Conservation (phyloP, 2,797 vertebrate genomes). For the Knipowitschia caucasica region DNA sequence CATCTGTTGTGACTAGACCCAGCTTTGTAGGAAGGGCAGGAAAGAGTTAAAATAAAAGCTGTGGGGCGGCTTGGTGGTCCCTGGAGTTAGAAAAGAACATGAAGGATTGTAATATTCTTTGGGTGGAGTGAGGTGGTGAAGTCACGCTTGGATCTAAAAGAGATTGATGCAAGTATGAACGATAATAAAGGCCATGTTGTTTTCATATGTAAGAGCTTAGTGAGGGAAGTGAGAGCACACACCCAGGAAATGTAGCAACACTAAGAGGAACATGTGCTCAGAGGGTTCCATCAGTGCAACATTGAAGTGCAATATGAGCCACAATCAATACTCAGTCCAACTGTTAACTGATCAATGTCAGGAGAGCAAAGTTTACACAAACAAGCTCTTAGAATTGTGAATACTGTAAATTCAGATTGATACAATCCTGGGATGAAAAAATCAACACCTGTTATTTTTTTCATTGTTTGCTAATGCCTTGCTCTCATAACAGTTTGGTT, state of each 20-base stretch:
- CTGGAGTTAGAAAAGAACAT: conserved; percentile 44
- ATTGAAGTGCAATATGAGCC: conserved; percentile 20
- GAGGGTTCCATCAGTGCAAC: conserved; percentile 30
- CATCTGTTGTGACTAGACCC: conserved; percentile 27
- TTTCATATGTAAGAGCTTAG: conserved; percentile 33
- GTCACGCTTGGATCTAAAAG: conserved; percentile 53
- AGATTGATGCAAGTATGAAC: conserved; percentile 50
- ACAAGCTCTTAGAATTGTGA: too few relatives aligned
- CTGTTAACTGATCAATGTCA: neutral
- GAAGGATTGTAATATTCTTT: conserved; percentile 40
- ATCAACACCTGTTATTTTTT: too few relatives aligned
- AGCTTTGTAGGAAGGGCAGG: conserved; percentile 48
- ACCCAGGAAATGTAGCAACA: conserved; percentile 46
- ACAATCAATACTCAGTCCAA: neutral
- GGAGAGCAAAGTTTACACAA: too few relatives aligned
- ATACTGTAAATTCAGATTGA: too few relatives aligned
- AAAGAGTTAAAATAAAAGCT: conserved; percentile 69
- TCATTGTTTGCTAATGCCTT: too few relatives aligned
- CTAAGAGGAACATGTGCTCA: conserved; percentile 19
- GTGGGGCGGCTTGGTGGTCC: conserved; percentile 49
- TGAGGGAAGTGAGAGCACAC: conserved; percentile 24
- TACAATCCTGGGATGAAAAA: too few relatives aligned
- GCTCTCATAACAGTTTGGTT: too few relatives aligned
- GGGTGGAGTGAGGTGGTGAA: conserved; percentile 70
- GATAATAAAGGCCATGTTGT: conserved; percentile 30